phyloP scores from a whole-genome alignment of 2,113 vertebrate genomes.

The Aplodontia rufa region DNA sequence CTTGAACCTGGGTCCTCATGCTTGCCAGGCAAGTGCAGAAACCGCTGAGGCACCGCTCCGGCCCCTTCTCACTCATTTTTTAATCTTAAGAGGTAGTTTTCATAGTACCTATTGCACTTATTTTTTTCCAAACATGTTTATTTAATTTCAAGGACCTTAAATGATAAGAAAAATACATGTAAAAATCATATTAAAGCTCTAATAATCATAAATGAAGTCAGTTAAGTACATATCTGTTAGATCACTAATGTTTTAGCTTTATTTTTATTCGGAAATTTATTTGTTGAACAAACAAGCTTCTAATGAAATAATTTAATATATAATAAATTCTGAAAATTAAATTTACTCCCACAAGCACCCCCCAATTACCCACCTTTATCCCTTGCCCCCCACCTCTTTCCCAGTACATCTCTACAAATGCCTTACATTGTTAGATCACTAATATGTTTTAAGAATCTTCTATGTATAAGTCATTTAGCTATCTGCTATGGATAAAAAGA shows the following conservation, averaged over 20 bases:
- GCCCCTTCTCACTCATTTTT: not conserved
- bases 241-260: too few species aligned
- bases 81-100: not conserved
- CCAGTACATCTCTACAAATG: too few species aligned
- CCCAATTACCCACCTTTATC: too few species aligned
- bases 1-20: too few species aligned
- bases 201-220: conserved; percentile 46
- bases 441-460: conserved; percentile 25
- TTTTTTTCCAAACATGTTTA: conserved; percentile 33
- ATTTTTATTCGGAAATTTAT: too few species aligned
- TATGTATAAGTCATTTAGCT: not conserved
- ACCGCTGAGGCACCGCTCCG: too few species aligned
- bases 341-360: too few species aligned
- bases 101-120: not conserved
- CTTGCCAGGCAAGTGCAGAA: too few species aligned
- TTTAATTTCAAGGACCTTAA: not conserved
- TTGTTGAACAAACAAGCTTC: too few species aligned
- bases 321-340: too few species aligned
- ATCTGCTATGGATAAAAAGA: not conserved
- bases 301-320: too few species aligned
- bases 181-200: not conserved
- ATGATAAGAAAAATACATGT: conserved; percentile 15
- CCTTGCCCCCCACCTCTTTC: too few species aligned
- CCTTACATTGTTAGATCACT: conserved; percentile 52
- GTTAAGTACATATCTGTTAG: conserved; percentile 24